Evolutionary conservation across 2,797 vertebrate species (phyloP), one percentile per base, ranked within the genome.

Genomic region (Fistularia commersonii): DNA sequence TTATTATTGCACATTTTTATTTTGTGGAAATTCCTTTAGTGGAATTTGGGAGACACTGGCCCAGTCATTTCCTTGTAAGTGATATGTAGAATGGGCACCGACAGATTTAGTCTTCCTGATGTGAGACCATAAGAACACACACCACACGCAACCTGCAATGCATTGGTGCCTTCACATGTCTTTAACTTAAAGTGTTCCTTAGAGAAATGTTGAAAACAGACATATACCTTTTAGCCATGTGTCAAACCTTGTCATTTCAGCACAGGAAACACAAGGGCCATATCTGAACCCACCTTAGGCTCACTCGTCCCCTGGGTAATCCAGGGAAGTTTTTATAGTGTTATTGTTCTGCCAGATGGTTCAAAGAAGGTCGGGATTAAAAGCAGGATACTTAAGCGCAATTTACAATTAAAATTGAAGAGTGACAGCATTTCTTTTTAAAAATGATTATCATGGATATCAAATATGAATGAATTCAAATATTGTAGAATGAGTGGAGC

Each of bases 101-200:
- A 86, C 76, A 82, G 82, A 87, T 81, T 69, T 53, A 82, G 57
- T 62, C 64, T 81, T 82, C 83, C 83, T 83, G 72, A 54, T 48
- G 65, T 57, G 54, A 23, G 45, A 50, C 57, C 57, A 48, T 41
- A 54, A 64, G 61, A 64, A 65, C 40, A 57, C 45, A 32, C 43
- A 7, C 76, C 72, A 63, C 81, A 54, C 80, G 3, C 23, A 23
- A 23, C 23, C 23, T 23, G 23, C 23, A 23, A 23, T 23, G 2
- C 23, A 23, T 23, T 23, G 23, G 4, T 23, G 23, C 23, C 23
- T 23, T 23, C 23, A 23, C 23, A 23, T 23, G 23, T 23, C 23
- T 23, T 23, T 23, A 23, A 23, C 23, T 4, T 23, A 23, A 2
- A 23, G 4, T 23, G 4, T 23, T 23, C 2, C 23, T 23, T 10